These are phyloP conservation scores for Lanius collurio DNA, from an alignment of 2,113 vertebrate species.

Conservation along the genomic window DNA sequence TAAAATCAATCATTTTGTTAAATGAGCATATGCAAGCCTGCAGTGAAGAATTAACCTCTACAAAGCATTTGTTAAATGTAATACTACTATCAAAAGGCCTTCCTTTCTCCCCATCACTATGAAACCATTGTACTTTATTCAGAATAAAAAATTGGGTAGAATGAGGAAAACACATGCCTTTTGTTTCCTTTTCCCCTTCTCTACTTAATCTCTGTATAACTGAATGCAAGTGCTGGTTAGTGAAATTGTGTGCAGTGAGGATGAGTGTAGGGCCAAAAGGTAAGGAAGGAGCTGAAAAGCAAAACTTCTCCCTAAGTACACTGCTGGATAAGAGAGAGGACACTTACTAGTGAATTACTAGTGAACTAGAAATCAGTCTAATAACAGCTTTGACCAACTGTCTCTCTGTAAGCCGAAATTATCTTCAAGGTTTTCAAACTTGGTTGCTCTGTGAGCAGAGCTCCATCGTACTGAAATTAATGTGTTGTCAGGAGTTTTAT, in stretches of 20 bases:
- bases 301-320: not conserved
- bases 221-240: not conserved
- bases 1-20: not conserved
- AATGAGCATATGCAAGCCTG: not conserved
- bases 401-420: not conserved
- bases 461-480: not conserved
- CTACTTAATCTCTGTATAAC: not conserved
- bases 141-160: not conserved
- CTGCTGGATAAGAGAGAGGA: not conserved
- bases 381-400: not conserved
- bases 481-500: not conserved
- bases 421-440: not conserved
- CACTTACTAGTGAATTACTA: not conserved
- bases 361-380: not conserved
- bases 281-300: not conserved
- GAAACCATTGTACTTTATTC: not conserved
- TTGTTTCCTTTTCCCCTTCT: fast-evolving
- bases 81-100: not conserved
- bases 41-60: not conserved
- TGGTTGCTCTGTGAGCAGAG: not conserved
- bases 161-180: not conserved
- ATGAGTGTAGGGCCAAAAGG: not conserved
- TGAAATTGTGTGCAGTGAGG: not conserved
- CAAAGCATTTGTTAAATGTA: not conserved
- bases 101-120: not conserved